phyloP scores from a whole-genome alignment of 2,797 vertebrate genomes.

The Pelodytes ibericus region DNA sequence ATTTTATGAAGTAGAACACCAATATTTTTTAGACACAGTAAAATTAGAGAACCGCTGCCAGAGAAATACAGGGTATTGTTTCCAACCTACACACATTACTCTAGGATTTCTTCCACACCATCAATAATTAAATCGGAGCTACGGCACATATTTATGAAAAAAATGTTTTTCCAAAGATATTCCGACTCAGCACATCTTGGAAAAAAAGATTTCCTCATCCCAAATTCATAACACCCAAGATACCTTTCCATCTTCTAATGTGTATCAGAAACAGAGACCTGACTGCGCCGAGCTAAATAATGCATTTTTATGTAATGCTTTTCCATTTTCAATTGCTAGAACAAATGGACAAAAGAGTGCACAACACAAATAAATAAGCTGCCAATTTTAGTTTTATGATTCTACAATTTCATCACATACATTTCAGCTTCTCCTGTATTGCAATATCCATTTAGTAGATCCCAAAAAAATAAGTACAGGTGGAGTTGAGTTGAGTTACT shows the following conservation, averaged over 20 bases:
- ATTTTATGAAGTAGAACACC: no score
- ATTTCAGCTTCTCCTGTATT: no score
- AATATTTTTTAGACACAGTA: no score
- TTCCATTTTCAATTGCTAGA: slow-evolving; percentile 5
- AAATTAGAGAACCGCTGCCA: background rate
- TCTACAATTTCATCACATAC: no score
- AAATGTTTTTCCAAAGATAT: slow-evolving; percentile 30
- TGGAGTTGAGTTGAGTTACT: no score
- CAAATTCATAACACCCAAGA: slow-evolving; percentile 52
- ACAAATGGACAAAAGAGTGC: slow-evolving; percentile 1
- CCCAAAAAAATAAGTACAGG: no score
- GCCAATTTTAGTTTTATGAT: background rate
- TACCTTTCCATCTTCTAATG: slow-evolving; percentile 38
- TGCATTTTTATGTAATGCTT: slow-evolving; percentile 11
- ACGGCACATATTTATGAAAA: slow-evolving; percentile 43
- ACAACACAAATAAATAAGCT: background rate
- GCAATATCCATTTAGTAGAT: no score
- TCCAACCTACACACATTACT: slow-evolving; percentile 31
- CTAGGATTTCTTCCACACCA: slow-evolving; percentile 29
- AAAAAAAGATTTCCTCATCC: slow-evolving; percentile 46
- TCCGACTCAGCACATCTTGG: slow-evolving; percentile 36
- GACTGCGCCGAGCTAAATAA: slow-evolving; percentile 33
- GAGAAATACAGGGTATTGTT: background rate
- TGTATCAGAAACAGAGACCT: slow-evolving; percentile 30
- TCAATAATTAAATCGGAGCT: slow-evolving; percentile 48